Evolutionary conservation across 2,797 vertebrate species (phyloP).

Genomic region (Chromobotia macracanthus): DNA sequence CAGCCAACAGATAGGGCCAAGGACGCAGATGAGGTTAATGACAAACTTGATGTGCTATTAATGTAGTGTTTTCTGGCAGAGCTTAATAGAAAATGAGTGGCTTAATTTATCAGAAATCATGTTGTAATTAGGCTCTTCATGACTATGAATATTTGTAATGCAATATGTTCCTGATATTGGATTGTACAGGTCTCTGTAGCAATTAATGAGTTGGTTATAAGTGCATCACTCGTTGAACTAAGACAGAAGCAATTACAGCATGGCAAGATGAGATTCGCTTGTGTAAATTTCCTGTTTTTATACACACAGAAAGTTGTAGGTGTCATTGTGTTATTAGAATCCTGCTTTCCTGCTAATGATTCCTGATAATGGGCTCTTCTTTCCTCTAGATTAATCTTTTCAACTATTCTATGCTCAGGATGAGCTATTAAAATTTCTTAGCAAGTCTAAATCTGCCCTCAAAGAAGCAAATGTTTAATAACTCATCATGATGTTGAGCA

Average conservation of each 20-base stretch:
- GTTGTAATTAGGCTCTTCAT: slow-evolving; percentile 48
- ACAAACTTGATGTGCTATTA: slow-evolving; percentile 51
- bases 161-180: slow-evolving; percentile 9
- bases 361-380: too few species aligned
- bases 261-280: slow-evolving; percentile 7
- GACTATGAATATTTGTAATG: slow-evolving; percentile 51
- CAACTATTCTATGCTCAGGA: too few species aligned
- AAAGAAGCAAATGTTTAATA: too few species aligned
- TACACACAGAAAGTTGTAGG: not conserved
- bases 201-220: slow-evolving; percentile 23
- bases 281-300: not conserved
- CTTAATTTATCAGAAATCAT: slow-evolving; percentile 45
- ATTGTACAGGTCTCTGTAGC: not conserved
- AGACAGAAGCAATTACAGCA: slow-evolving; percentile 11
- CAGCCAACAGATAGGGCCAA: slow-evolving; percentile 28
- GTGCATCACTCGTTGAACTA: slow-evolving; percentile 7
- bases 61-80: slow-evolving; percentile 49
- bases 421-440: too few species aligned
- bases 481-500: too few species aligned
- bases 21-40: slow-evolving; percentile 54
- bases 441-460: too few species aligned
- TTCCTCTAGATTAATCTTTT: not conserved
- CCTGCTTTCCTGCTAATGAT: not conserved
- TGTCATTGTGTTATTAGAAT: not conserved
- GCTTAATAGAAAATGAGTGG: slow-evolving; percentile 50